Evolutionary conservation across 2,797 vertebrate species (phyloP), one percentile per base, ranked within the genome.

Genomic region (Danio choprae): DNA sequence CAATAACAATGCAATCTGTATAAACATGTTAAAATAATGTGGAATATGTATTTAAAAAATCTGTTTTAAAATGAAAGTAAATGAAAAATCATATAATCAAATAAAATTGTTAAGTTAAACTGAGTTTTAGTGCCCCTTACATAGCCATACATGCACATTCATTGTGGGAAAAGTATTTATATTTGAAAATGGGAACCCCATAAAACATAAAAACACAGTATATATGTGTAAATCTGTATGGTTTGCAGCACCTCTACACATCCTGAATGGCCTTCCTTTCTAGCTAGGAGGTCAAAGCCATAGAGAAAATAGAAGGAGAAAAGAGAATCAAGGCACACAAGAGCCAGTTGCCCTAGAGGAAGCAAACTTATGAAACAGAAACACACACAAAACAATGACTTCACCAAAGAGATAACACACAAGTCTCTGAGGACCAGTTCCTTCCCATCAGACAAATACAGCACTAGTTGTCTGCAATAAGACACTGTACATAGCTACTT

Each of bases 321-420:
- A 22, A 80, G 72, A 79, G 73, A 43, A 74, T 53, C 53, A 29
- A 10, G 55, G 69, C 81, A 83, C 68, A 16, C 13, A 59, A 81
- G 60, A 48, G 59, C 51, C 38, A 4, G n/a, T 15, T 53, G 50
- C 64, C 59, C 16, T 29, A 50, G 48, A 85, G 80, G 77, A 85
- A 71, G 70, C 64, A 65, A 78, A 75, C 5, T 82, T 84, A 82
- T 63, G 53, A 81, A 79, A 59, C 77, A 51, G 22, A 74, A 62
- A 73, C 51, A 64, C 15, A 53, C 58, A 76, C 40, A 13, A 60
- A 53, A 50, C 74, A 85, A 70, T 56, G 69, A 64, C 75, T 75
- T 82, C 51, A 22, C 10, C 64, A 55, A 60, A 67, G 44, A 83
- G 80, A 84, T 73, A 76, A 84, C 46, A 83, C 48, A 50, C 70